phyloP scores from a whole-genome alignment of 92 coral and sea anemone species.

The Epizoanthus fatuus region DNA sequence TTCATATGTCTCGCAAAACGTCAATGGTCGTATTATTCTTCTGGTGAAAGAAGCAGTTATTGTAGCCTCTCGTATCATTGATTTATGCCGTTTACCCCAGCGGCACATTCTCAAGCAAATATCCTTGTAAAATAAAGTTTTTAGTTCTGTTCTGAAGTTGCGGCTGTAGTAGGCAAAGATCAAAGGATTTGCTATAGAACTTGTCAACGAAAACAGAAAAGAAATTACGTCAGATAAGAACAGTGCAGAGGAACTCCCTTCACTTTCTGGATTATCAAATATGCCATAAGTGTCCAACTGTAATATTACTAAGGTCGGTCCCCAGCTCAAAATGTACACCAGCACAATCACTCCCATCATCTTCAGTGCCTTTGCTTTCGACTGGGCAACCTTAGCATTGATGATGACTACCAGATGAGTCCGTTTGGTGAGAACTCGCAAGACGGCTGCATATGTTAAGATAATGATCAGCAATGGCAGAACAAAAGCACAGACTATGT shows the following conservation, averaged over 20 bases:
- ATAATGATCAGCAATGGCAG: background rate
- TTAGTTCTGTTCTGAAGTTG: conserved; percentile 6
- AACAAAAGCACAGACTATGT: background rate
- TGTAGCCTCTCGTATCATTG: background rate
- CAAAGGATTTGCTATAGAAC: conserved; percentile 5
- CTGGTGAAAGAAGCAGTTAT: background rate
- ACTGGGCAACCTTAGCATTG: background rate
- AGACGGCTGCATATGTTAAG: background rate
- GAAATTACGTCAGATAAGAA: background rate
- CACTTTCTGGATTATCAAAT: background rate
- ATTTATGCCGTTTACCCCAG: background rate
- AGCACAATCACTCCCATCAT: conserved; percentile 17
- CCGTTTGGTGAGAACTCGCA: background rate
- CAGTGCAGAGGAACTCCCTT: background rate
- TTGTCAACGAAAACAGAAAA: conserved; percentile 1
- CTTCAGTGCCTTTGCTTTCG: conserved; percentile 14
- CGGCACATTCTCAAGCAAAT: background rate
- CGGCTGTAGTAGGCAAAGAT: conserved; percentile 18
- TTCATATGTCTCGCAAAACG: background rate
- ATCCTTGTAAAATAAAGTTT: background rate
- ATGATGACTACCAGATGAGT: too few relatives aligned
- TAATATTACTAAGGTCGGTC: background rate
- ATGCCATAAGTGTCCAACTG: conserved; percentile 1
- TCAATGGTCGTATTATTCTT: too few relatives aligned
- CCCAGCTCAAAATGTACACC: conserved; percentile 8